Evolutionary conservation across 2,797 vertebrate species (phyloP).

Genomic region (Coregonus ussuriensis): DNA sequence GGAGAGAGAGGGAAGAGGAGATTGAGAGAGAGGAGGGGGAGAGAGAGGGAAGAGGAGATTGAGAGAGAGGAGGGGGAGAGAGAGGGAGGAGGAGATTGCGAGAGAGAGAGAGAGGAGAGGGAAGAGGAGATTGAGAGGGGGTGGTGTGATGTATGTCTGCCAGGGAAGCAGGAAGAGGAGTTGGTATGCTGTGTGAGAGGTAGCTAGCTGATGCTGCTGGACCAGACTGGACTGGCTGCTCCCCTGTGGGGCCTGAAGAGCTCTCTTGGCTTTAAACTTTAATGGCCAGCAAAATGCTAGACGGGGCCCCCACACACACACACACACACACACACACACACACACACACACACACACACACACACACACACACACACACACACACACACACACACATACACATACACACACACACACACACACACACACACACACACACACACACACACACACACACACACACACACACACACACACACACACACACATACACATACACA

Average conservation of each 20-base stretch:
- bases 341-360: not conserved
- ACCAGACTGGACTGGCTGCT: too few species aligned
- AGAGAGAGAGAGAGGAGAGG: slow-evolving; percentile 32
- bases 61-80: slow-evolving; percentile 34
- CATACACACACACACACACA: slow-evolving; percentile 28
- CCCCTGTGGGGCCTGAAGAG: slow-evolving; percentile 13
- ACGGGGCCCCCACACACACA: slow-evolving; percentile 54
- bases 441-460: not conserved
- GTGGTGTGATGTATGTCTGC: not conserved
- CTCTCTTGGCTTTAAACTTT: slow-evolving; percentile 71
- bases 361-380: not conserved
- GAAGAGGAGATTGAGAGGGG: too few species aligned
- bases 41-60: too few species aligned
- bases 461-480: not conserved
- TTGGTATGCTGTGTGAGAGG: too few species aligned
- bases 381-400: slow-evolving; percentile 22
- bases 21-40: too few species aligned
- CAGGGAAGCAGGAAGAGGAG: not conserved
- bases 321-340: not conserved
- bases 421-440: slow-evolving; percentile 38
- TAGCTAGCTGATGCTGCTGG: too few species aligned
- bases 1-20: too few species aligned
- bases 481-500: too few species aligned
- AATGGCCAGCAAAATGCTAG: slow-evolving; percentile 71
- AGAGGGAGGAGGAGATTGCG: too few species aligned